Conservation (phyloP, 2,888 invertebrate genomes). For the Drosophila buzzatii region DNA sequence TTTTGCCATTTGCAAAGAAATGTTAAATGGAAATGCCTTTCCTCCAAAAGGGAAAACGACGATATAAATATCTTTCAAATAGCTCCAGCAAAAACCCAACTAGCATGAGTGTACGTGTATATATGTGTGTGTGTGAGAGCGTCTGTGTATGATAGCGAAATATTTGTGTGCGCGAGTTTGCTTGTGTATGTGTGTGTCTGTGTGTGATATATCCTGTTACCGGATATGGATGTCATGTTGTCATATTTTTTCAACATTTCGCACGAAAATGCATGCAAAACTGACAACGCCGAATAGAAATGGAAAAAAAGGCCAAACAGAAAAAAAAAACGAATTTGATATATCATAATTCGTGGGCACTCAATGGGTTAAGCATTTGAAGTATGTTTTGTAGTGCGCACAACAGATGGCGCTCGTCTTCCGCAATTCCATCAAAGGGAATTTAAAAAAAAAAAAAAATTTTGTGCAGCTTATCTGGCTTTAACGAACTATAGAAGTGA, state of each 20-base stretch:
- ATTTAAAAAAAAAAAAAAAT: background rate
- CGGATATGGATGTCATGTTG: constrained; percentile 54
- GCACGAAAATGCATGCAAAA: constrained; percentile 35
- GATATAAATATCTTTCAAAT: constrained; percentile 53
- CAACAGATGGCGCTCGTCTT: constrained; percentile 1
- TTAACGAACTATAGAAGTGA: background rate
- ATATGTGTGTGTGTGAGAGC: background rate
- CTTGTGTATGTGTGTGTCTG: constrained; percentile 15
- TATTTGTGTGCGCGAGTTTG: constrained; percentile 9
- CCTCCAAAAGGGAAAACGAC: constrained; percentile 32
- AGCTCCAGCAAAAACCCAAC: constrained; percentile 37
- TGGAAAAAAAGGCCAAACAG: background rate
- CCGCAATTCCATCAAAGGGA: background rate
- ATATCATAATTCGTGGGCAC: constrained; percentile 11
- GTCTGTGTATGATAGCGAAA: constrained; percentile 12
- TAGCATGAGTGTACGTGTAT: background rate
- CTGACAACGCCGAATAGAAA: constrained; percentile 25
- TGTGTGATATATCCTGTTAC: constrained; percentile 40
- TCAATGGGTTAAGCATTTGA: constrained; percentile 29
- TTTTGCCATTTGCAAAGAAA: constrained; percentile 53
- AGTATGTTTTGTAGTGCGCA: background rate
- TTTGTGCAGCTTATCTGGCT: background rate
- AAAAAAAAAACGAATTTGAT: background rate
- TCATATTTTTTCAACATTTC: constrained; percentile 53
- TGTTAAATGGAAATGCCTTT: constrained; percentile 58